Evolutionary conservation across 2,888 invertebrate genomes (phyloP).

Genomic region (Oxyteleia sp.): DNA sequence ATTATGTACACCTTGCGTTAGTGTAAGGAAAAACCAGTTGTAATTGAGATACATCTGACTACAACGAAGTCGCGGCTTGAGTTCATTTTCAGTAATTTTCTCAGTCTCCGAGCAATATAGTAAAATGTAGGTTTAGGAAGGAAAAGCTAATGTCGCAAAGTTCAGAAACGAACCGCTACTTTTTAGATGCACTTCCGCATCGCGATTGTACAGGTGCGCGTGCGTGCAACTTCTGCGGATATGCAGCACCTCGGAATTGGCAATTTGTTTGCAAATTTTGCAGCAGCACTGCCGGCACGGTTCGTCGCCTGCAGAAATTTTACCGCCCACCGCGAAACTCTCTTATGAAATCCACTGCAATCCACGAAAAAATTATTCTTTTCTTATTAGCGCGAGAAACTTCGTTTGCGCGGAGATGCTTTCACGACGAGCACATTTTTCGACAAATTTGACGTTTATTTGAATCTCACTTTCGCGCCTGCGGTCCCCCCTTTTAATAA

Average conservation of each 20-base stretch:
- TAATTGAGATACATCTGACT: constrained; percentile 24
- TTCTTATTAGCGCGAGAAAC: constrained; percentile 50
- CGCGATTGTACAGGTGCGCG: constrained; percentile 68
- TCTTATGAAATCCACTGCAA: constrained; percentile 64
- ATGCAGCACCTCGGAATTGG: constrained; percentile 83
- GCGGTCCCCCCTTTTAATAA: constrained; percentile 6
- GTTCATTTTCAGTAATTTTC: constrained; percentile 47
- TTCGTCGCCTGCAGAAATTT: constrained; percentile 74
- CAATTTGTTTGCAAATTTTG: constrained; percentile 87
- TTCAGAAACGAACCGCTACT: constrained; percentile 68
- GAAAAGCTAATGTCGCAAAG: constrained; percentile 63
- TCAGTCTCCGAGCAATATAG: constrained; percentile 23
- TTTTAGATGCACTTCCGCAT: constrained; percentile 67
- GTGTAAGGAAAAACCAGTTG: not conserved
- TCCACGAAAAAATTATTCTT: constrained; percentile 69
- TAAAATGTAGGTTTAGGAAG: constrained; percentile 41
- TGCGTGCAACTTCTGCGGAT: constrained; percentile 75
- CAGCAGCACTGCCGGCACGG: constrained; percentile 67
- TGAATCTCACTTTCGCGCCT: not conserved
- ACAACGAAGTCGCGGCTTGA: constrained; percentile 5
- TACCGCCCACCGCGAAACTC: constrained; percentile 64
- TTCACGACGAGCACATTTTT: constrained; percentile 26
- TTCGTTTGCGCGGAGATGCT: constrained; percentile 14
- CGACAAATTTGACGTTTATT: constrained; percentile 48
- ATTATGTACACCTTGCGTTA: too few species aligned